Percentiles rank a stretch among this genome's conserved stretches.
Evolutionary conservation across 2,888 invertebrate genomes (phyloP).

Genomic region (Sisyra terminalis): DNA sequence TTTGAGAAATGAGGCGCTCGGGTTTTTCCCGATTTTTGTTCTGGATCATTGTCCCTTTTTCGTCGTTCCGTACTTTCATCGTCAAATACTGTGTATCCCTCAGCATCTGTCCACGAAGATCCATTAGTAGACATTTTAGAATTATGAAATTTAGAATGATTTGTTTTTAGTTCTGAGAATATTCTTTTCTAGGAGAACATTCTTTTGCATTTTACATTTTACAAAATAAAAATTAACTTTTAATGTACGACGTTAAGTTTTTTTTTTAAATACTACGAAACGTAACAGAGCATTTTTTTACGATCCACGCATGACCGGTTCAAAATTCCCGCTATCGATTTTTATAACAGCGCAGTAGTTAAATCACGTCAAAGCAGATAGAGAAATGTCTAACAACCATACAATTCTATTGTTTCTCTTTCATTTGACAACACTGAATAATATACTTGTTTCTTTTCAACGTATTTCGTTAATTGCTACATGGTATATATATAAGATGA

Average conservation of each 20-base stretch:
- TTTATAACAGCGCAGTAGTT: too few relatives aligned
- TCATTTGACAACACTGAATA: too few relatives aligned
- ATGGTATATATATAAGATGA: too few relatives aligned
- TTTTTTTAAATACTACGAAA: slow-evolving; percentile 11
- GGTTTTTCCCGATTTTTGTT: slow-evolving; percentile 17
- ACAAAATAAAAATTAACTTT: background rate
- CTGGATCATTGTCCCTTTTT: slow-evolving; percentile 22
- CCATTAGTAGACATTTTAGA: slow-evolving; percentile 11
- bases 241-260: slow-evolving; percentile 17
- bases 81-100: slow-evolving; percentile 11
- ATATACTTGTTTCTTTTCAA: too few relatives aligned
- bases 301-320: too few relatives aligned
- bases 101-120: slow-evolving; percentile 3
- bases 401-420: too few relatives aligned
- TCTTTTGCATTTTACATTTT: background rate
- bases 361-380: too few relatives aligned
- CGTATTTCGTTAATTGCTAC: too few relatives aligned
- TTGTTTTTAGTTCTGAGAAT: background rate
- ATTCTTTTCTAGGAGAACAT: background rate
- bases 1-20: slow-evolving; percentile 35
- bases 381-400: too few relatives aligned
- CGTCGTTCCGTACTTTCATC: slow-evolving; percentile 36
- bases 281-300: background rate
- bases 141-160: slow-evolving; percentile 13
- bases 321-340: too few relatives aligned